A percentile compares a stretch with the other conserved stretches of the same genome.
These are phyloP conservation scores for Eurytoma californica DNA, from an alignment of 2,888 invertebrate genomes.

Conservation along the genomic window DNA sequence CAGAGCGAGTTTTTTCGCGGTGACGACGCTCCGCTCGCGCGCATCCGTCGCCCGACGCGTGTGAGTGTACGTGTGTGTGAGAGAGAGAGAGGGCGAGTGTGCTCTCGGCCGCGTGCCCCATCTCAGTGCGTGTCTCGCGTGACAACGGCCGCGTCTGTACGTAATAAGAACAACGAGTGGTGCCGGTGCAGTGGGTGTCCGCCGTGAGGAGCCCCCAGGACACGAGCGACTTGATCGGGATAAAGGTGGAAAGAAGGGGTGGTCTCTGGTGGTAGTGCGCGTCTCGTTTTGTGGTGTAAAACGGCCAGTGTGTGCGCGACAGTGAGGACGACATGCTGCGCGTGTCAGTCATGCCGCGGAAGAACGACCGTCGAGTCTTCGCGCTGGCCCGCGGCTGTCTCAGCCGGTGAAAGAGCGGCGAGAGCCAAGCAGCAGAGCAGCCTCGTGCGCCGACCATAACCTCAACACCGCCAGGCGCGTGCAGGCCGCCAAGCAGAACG, in stretches of 20 bases:
- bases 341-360: slow-evolving; percentile 50
- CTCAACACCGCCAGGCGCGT: not conserved
- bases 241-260: not conserved
- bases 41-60: not conserved
- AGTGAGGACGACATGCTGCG: slow-evolving; percentile 48
- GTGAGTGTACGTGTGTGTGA: not conserved
- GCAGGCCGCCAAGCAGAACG: not conserved
- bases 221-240: not conserved
- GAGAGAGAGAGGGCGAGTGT: no score
- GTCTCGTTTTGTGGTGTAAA: not conserved
- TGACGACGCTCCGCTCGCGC: not conserved
- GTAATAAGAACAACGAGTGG: not conserved
- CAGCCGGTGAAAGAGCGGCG: slow-evolving; percentile 45
- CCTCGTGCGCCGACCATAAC: no score
- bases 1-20: no score
- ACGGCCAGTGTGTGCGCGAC: not conserved
- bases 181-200: not conserved
- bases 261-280: not conserved
- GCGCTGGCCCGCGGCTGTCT: slow-evolving; percentile 50
- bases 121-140: not conserved
- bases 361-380: slow-evolving; percentile 52
- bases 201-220: no score
- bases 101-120: no score
- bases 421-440: slow-evolving; percentile 2
- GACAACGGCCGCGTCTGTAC: not conserved